phyloP scores from a whole-genome alignment of 2,888 invertebrate species.

The Metopia argyrocephala region DNA sequence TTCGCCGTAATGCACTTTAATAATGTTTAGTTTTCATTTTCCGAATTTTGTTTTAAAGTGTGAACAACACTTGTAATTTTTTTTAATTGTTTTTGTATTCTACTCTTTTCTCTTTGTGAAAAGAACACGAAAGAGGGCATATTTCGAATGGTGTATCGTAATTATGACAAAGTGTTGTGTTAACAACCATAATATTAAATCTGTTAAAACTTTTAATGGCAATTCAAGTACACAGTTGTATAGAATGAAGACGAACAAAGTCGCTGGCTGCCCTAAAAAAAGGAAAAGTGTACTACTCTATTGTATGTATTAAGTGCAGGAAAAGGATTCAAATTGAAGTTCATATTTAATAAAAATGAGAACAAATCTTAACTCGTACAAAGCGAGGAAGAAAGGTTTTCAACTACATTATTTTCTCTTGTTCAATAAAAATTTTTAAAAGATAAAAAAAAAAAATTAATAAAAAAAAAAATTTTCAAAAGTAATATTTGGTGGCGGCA shows the following conservation, averaged over 20 bases:
- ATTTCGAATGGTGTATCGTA: not conserved
- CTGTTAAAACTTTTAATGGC: slow-evolving; percentile 31
- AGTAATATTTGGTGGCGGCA: not conserved
- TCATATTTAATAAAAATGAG: slow-evolving; percentile 38
- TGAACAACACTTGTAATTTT: not conserved
- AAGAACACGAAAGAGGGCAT: not conserved
- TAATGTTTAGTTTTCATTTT: too few species aligned
- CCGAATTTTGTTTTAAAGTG: slow-evolving; percentile 1
- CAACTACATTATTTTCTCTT: not conserved
- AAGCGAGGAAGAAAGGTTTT: too few species aligned
- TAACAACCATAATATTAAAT: slow-evolving; percentile 51
- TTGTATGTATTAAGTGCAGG: not conserved
- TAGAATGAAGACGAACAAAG: not conserved
- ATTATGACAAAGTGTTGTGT: slow-evolving; percentile 43
- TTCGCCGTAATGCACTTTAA: too few species aligned
- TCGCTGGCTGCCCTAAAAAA: not conserved
- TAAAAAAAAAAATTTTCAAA: not conserved
- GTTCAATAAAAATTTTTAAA: not conserved
- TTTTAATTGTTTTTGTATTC: not conserved
- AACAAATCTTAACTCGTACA: too few species aligned
- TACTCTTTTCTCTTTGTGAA: not conserved
- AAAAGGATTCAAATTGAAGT: slow-evolving; percentile 41
- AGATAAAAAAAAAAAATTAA: not conserved
- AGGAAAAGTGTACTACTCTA: not conserved
- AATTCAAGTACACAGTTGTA: slow-evolving; percentile 18